Evolutionary conservation across 2,113 vertebrate genomes (phyloP).

Genomic region (Carettochelys insculpta): DNA sequence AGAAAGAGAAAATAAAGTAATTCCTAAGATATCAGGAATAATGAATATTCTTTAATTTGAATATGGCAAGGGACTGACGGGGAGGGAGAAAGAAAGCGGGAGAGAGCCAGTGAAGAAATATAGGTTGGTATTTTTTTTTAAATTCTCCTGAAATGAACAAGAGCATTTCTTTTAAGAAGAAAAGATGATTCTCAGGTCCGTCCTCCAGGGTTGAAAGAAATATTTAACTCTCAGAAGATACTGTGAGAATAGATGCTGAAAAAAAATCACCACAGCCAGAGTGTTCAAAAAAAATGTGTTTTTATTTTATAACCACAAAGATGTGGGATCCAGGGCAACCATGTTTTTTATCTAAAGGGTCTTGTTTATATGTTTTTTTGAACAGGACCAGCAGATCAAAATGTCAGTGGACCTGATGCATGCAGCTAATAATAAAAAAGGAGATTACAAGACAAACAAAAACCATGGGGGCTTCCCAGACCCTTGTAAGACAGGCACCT

Average conservation of each 20-base stretch:
- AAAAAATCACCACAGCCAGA: slow-evolving; percentile 22
- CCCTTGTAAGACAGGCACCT: slow-evolving; percentile 37
- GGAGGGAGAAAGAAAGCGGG: not conserved
- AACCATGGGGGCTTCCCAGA: slow-evolving; percentile 48
- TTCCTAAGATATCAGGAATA: not conserved
- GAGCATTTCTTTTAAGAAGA: not conserved
- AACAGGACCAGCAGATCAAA: slow-evolving; percentile 60
- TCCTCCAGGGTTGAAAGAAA: slow-evolving; percentile 20
- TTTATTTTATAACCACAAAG: slow-evolving; percentile 48
- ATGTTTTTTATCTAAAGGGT: slow-evolving; percentile 56
- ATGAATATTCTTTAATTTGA: not conserved
- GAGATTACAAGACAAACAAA: slow-evolving; percentile 62
- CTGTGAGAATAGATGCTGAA: not conserved
- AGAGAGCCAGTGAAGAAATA: not conserved
- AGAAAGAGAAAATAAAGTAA: not conserved
- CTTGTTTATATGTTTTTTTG: slow-evolving; percentile 14
- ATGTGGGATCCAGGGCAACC: not conserved
- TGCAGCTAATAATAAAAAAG: slow-evolving; percentile 47
- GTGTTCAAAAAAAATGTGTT: slow-evolving; percentile 36
- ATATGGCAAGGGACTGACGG: not conserved
- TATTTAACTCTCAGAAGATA: not conserved
- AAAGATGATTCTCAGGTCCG: not conserved
- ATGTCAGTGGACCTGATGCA: slow-evolving; percentile 30
- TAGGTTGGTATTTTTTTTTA: not conserved
- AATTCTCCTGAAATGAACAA: not conserved